phyloP scores from a whole-genome alignment of 2,888 invertebrate genomes.

The Amiota minor region DNA sequence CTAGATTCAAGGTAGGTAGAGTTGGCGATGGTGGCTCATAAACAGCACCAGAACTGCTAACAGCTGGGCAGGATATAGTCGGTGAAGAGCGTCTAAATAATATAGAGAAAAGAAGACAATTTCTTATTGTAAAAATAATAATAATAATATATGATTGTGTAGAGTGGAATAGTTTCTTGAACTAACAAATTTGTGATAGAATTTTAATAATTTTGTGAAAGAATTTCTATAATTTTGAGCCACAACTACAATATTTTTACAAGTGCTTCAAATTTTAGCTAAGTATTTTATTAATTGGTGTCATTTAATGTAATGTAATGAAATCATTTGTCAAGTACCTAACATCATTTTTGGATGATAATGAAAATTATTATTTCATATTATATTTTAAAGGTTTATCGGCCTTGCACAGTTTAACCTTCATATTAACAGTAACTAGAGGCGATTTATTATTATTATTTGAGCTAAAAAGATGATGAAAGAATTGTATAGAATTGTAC shows the following conservation, averaged over 20 bases:
- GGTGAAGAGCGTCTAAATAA: conserved; percentile 46
- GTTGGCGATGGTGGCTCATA: conserved; percentile 49
- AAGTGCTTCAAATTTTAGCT: neutral
- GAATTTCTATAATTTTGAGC: conserved; percentile 34
- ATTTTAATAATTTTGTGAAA: conserved; percentile 10
- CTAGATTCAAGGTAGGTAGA: conserved; percentile 49
- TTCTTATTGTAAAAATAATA: too few species aligned
- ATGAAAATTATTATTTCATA: conserved; percentile 1
- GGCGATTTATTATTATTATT: conserved; percentile 55
- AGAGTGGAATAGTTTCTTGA: conserved; percentile 29
- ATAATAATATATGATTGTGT: conserved; percentile 39
- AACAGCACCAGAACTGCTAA: conserved; percentile 39
- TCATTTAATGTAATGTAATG: neutral
- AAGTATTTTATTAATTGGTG: neutral
- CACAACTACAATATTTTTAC: neutral
- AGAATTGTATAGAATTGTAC: conserved; percentile 21
- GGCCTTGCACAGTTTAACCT: conserved; percentile 64
- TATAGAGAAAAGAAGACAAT: conserved; percentile 23
- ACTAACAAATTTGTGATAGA: conserved; percentile 35
- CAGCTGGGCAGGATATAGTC: conserved; percentile 51
- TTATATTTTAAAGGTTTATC: conserved; percentile 42
- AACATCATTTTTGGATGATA: too few species aligned
- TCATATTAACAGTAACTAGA: conserved; percentile 67
- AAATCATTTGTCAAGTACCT: neutral
- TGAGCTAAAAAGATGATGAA: conserved; percentile 48